A percentile compares a stretch with the other conserved stretches of the same genome.
Conservation (phyloP, 2,797 vertebrate species). For the Poecilia wingei region DNA sequence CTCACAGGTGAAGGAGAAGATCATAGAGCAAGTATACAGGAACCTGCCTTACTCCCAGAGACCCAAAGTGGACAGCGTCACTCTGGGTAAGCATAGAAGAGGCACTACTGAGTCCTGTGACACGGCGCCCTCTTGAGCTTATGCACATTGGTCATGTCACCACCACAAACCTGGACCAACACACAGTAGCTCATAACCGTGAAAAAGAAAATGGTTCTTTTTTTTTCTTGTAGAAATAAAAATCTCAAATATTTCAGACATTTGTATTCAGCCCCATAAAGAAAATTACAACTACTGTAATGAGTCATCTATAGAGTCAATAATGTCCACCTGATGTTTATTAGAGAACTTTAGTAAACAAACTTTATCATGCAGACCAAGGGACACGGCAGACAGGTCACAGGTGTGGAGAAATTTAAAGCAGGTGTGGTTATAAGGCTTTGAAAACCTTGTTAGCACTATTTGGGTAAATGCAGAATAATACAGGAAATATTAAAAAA, state of each 20-base stretch:
- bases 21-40: conserved; percentile 96
- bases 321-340: neutral
- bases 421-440: neutral
- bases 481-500: neutral
- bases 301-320: neutral
- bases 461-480: neutral
- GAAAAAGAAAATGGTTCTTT: neutral
- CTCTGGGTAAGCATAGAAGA: conserved; percentile 85
- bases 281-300: neutral
- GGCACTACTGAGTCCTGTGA: conserved; percentile 8
- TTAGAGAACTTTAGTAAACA: neutral
- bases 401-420: neutral
- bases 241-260: neutral
- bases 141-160: neutral
- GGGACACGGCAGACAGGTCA: neutral
- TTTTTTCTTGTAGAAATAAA: neutral
- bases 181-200: neutral
- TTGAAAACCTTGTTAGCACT: neutral
- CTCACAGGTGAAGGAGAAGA: conserved; percentile 98
- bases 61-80: conserved; percentile 93
- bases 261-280: neutral
- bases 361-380: neutral
- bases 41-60: conserved; percentile 91
- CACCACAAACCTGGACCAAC: neutral
- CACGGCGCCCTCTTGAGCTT: neutral